A percentile compares a stretch with the other conserved stretches of the same genome.
These are phyloP conservation scores for Muntiacus muntjak DNA, from an alignment of 2,113 vertebrate species.

Conservation along the genomic window DNA sequence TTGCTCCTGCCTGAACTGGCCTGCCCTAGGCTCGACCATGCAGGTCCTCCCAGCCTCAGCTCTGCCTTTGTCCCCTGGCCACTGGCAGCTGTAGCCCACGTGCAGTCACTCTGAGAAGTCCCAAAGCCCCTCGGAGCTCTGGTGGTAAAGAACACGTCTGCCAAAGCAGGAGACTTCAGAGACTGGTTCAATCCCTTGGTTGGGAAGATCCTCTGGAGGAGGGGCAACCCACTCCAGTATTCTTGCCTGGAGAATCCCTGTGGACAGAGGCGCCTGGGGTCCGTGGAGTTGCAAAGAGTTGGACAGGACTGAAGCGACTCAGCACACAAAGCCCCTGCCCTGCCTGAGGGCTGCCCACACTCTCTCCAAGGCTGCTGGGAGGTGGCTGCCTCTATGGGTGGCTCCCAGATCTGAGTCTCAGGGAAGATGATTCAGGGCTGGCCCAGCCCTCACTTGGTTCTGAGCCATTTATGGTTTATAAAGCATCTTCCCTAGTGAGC, in stretches of 20 bases:
- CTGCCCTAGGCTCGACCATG: not conserved
- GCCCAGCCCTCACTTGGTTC: not conserved
- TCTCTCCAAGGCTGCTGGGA: not conserved
- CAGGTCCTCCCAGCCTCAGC: not conserved
- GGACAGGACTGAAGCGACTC: not conserved
- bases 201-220: not conserved
- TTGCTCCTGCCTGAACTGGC: not conserved
- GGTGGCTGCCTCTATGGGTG: accelerated
- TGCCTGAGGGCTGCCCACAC: not conserved
- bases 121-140: not conserved
- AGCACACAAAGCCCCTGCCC: not conserved
- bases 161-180: not conserved
- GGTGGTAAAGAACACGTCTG: not conserved
- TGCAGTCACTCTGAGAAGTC: not conserved
- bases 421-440: not conserved
- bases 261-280: not conserved
- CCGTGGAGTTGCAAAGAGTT: not conserved
- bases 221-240: not conserved
- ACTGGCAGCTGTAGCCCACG: not conserved
- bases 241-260: not conserved
- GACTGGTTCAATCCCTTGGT: not conserved
- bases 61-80: not conserved
- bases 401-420: not conserved
- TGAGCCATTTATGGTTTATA: accelerated
- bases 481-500: not conserved